Evolutionary conservation across 2,113 vertebrate genomes (phyloP).

Genomic region (Piprites chloris): DNA sequence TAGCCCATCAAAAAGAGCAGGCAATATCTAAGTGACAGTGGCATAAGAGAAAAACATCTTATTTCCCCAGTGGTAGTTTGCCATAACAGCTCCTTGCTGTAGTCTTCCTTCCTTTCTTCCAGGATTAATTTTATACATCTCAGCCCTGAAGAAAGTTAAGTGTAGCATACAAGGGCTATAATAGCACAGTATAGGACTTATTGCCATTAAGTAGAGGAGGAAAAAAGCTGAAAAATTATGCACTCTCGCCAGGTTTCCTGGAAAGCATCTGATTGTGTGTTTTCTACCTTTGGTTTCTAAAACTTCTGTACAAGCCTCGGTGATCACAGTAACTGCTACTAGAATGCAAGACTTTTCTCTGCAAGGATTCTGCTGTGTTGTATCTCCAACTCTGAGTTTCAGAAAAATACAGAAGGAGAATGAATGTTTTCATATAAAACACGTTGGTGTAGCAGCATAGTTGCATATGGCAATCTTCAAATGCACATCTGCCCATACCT

Average conservation of each 20-base stretch:
- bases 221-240: neutral
- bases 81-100: neutral
- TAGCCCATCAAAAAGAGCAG: constrained; percentile 16
- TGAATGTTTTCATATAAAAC: neutral
- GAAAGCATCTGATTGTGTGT: neutral
- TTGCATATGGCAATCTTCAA: neutral
- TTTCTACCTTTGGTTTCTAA: neutral
- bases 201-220: neutral
- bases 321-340: neutral
- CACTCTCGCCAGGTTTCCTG: neutral
- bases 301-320: neutral
- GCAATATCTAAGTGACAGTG: constrained; percentile 37
- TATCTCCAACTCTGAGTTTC: neutral
- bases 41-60: neutral
- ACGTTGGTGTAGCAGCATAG: neutral
- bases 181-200: neutral
- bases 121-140: neutral
- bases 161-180: neutral
- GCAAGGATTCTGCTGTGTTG: neutral
- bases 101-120: neutral
- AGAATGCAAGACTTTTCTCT: neutral
- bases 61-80: neutral
- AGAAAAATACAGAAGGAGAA: neutral
- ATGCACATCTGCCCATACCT: neutral
- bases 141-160: neutral